Evolutionary conservation across 1,140 invertebrate genomes (phyloP).

Genomic region (Tachypleus tridentatus): DNA sequence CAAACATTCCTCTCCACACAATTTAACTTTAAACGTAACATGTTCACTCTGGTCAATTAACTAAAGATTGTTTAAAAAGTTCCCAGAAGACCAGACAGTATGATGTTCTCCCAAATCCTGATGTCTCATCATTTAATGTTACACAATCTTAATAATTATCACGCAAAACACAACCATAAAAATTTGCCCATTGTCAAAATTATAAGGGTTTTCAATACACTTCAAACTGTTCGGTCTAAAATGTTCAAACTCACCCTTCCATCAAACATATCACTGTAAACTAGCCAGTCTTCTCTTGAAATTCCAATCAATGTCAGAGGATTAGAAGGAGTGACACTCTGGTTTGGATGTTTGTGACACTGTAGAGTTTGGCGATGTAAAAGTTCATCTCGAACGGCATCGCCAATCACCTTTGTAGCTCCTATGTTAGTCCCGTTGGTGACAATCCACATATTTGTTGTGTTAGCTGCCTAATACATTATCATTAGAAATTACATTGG

Average conservation of each 20-base stretch:
- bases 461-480: constrained; percentile 26
- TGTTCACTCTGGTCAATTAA: too few relatives aligned
- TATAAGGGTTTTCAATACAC: too few relatives aligned
- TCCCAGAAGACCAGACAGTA: too few relatives aligned
- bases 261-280: background rate
- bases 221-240: background rate
- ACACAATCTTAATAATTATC: too few relatives aligned
- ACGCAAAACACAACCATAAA: too few relatives aligned
- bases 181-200: too few relatives aligned
- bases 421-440: constrained; percentile 32
- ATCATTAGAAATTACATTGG: too few relatives aligned
- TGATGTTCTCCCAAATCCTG: too few relatives aligned
- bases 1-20: too few relatives aligned
- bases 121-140: too few relatives aligned
- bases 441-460: constrained; percentile 35
- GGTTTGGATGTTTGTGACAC: constrained; percentile 1
- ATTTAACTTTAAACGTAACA: too few relatives aligned
- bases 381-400: constrained; percentile 30
- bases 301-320: constrained; percentile 5
- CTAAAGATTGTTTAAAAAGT: too few relatives aligned
- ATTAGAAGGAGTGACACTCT: background rate
- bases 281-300: constrained; percentile 1
- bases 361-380: background rate
- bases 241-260: background rate
- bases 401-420: constrained; percentile 31